Percentiles rank a stretch among this genome's conserved stretches.
Evolutionary conservation across 2,113 vertebrate genomes (phyloP).

Genomic region (Eclectus roratus): DNA sequence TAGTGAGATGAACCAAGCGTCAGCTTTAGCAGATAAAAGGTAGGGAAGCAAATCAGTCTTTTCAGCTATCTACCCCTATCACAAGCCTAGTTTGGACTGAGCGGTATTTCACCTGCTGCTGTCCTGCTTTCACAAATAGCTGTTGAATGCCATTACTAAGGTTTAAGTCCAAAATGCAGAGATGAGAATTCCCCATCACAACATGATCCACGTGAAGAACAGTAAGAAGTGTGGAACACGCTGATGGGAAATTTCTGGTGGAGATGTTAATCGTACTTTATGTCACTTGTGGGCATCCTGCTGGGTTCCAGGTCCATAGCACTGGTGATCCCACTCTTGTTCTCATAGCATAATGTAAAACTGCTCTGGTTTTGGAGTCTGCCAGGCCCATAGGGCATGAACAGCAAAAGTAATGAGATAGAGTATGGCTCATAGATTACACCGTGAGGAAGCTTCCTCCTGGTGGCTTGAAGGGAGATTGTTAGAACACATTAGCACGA

Average conservation of each 20-base stretch:
- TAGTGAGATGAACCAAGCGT: slow-evolving; percentile 91
- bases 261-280: neutral
- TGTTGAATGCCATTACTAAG: neutral
- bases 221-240: neutral
- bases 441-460: neutral
- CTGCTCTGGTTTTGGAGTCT: neutral
- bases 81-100: slow-evolving; percentile 64
- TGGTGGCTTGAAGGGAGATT: fast-evolving
- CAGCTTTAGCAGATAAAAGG: slow-evolving; percentile 90
- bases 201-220: neutral
- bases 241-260: neutral
- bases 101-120: slow-evolving; percentile 15
- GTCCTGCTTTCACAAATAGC: neutral
- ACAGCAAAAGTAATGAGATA: fast-evolving
- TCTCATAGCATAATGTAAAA: neutral
- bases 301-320: neutral
- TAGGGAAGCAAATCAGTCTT: slow-evolving; percentile 43
- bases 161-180: neutral
- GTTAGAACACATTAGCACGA: neutral
- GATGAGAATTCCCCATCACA: neutral
- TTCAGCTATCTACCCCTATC: fast-evolving
- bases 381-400: fast-evolving
- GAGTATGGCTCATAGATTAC: neutral
- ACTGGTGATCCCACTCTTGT: no score
- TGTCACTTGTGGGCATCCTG: neutral